A percentile compares a stretch with the other conserved stretches of the same genome.
Conservation (phyloP, 1,140 invertebrate genomes). For the Papilio machaon region DNA sequence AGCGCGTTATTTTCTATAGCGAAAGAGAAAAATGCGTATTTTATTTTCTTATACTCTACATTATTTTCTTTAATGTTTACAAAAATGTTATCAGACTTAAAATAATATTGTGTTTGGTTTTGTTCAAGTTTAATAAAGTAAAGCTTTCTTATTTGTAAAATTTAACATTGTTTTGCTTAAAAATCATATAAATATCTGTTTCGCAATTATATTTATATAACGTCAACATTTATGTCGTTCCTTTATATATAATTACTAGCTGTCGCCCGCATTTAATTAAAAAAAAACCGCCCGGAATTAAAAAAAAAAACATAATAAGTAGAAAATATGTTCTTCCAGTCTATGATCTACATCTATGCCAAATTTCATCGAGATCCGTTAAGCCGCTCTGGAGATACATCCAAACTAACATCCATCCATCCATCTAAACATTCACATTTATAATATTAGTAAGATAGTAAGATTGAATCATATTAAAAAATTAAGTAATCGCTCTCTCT, state of each 20-base stretch:
- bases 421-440: too few species aligned
- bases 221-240: neutral
- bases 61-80: slow-evolving; percentile 5
- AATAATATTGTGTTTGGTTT: neutral
- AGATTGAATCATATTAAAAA: too few species aligned
- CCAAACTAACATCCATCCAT: too few species aligned
- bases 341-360: too few species aligned
- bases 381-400: too few species aligned
- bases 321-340: too few species aligned
- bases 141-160: neutral
- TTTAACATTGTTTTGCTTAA: neutral
- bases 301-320: too few species aligned
- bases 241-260: too few species aligned
- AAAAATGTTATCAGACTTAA: slow-evolving; percentile 9
- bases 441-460: too few species aligned
- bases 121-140: neutral
- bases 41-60: slow-evolving; percentile 15
- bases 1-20: slow-evolving; percentile 27
- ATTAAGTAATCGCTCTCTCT: neutral
- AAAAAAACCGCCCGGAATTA: too few species aligned
- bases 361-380: too few species aligned
- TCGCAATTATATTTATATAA: neutral
- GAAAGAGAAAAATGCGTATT: slow-evolving; percentile 19
- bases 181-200: neutral
- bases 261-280: too few species aligned